Percentiles rank a stretch among this genome's conserved stretches.
phyloP scores from a whole-genome alignment of 2,797 vertebrate genomes.

The Myiotriccus ornatus region DNA sequence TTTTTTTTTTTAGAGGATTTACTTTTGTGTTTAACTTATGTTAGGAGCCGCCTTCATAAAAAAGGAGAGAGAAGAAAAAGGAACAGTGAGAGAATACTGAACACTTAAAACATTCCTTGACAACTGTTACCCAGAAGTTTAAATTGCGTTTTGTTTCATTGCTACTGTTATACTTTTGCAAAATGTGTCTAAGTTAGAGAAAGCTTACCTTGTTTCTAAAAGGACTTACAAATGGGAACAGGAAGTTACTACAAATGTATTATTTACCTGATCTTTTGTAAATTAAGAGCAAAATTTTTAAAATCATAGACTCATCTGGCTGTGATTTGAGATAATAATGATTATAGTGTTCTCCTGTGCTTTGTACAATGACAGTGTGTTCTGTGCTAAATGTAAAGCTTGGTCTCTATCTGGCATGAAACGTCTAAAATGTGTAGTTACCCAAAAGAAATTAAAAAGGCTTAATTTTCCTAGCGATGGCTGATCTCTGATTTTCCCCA shows the following conservation, averaged over 20 bases:
- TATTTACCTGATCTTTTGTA: neutral
- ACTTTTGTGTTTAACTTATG: neutral
- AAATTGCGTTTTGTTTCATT: neutral
- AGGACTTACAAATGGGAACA: neutral
- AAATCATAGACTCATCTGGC: neutral
- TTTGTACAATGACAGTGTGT: neutral
- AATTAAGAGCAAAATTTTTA: neutral
- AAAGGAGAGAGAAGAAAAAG: neutral
- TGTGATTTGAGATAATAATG: neutral
- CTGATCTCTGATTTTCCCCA: neutral
- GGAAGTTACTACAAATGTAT: neutral
- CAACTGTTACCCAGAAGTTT: neutral
- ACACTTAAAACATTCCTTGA: neutral
- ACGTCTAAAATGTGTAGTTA: neutral
- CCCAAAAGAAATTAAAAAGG: neutral
- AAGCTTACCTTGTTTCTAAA: neutral
- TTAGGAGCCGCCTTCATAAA: neutral
- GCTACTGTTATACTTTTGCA: neutral
- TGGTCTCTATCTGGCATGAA: neutral
- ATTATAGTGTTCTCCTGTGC: neutral
- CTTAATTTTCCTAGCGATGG: neutral
- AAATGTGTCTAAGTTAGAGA: neutral
- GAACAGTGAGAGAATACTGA: neutral
- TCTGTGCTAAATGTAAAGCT: neutral
- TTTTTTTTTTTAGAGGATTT: neutral